Base-by-base conservation (phyloP, 2,113 vertebrate species). In the Corythaixoides concolor region DNA sequence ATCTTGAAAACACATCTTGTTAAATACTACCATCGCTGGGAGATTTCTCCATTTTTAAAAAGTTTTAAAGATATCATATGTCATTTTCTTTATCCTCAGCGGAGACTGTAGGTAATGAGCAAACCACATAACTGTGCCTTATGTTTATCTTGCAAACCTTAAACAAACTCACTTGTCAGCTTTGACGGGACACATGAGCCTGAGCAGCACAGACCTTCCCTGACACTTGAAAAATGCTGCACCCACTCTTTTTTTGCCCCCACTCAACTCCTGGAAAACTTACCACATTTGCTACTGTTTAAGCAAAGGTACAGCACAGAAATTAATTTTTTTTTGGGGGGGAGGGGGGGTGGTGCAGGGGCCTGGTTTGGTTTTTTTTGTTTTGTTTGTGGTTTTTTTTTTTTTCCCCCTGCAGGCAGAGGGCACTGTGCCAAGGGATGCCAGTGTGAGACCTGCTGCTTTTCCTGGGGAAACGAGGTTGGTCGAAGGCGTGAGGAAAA, bases 171-270 rank as follows among this genome's bases (percentile, higher is more conserved):
- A 45, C 56, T 74, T 63, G 49, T 62, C 94, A 93, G 27, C 74
- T 88, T 53, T 84, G 86, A 88, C 66, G 74, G 64, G 68, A 66
- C 2, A 1, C n/a, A 4, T 2, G 28, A 84, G 19, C 49, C 55
- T 66, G 67, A 67, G 49, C 41, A 68, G 15, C 2, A 0, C 39
- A 53, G 63, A 30, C 8, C n/a, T 76, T 60, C 39, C 52, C 58
- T 0, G 0, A 8, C 3, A 27, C 55, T 50, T 47, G 16, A 28
- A 81, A 86, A 81, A 45, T 4, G 5, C 41, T 0, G 0, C 9
- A 9, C 4, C 0, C 9, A 4, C 22, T 74, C 45, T 33, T 30
- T 4, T 21, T 27, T 18, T 24, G 2, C 9, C 2, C 1, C 15
- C 5, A 5, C 28, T 28, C 9, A 4, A 9, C 30, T 90, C n/a